phyloP scores from a whole-genome alignment of 1,140 invertebrate genomes.

The Batillaria attramentaria region DNA sequence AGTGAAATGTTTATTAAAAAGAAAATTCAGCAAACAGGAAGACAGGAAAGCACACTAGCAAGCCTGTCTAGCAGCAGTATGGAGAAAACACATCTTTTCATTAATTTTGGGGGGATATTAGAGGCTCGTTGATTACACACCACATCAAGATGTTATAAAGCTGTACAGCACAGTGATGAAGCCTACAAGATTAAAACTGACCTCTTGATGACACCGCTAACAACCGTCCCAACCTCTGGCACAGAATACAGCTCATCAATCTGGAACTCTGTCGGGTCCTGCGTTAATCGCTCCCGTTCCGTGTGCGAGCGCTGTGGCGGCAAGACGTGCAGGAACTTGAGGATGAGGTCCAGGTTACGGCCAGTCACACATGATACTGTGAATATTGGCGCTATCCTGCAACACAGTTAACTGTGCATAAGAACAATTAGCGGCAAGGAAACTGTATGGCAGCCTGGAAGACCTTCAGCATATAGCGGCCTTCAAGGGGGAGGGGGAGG shows the following conservation, averaged over 20 bases:
- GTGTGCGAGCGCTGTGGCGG: constrained; percentile 80
- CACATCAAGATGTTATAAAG: too few species aligned
- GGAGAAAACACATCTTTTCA: constrained; percentile 3
- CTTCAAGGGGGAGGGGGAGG: too few species aligned
- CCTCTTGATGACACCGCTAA: constrained; percentile 91
- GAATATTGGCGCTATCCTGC: constrained; percentile 83
- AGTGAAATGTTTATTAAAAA: neutral
- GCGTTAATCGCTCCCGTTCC: constrained; percentile 82
- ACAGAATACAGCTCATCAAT: constrained; percentile 99
- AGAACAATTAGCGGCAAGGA: too few species aligned
- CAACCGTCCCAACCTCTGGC: constrained; percentile 97
- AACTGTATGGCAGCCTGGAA: too few species aligned
- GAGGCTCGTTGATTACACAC: too few species aligned
- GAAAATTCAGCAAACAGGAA: neutral
- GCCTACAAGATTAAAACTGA: constrained; percentile 32
- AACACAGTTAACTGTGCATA: too few species aligned
- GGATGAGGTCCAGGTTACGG: constrained; percentile 83
- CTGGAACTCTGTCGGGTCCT: constrained; percentile 76
- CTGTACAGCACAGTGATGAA: too few species aligned
- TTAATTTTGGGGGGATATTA: too few species aligned
- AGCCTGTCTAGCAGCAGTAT: neutral
- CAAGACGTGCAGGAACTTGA: constrained; percentile 97
- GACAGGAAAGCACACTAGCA: neutral
- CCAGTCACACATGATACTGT: constrained; percentile 96
- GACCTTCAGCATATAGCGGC: too few species aligned